Evolutionary conservation across 2,888 invertebrate genomes (phyloP), one percentile per base, ranked within the genome.

Genomic region (Arge pagana): DNA sequence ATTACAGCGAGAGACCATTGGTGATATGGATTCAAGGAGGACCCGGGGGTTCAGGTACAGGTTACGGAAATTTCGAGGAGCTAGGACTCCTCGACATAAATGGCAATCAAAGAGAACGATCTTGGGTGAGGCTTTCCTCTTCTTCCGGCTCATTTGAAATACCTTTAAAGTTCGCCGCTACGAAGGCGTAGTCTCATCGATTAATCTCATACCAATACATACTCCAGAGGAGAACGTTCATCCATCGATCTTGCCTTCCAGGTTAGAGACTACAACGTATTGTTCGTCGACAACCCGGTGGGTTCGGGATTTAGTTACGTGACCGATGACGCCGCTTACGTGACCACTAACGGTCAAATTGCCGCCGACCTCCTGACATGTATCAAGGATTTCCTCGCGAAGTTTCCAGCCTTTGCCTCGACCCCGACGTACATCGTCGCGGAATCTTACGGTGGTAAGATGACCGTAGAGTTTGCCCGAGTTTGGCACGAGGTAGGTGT

Each of bases 401-500:
- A 79, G 10, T 79, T 88, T 67, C 84, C 89, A 0, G 83, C 87
- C 64, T 93, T 93, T 67, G 81, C 83, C 71, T 79, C 77, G 7
- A 82, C 88, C 0, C 89, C 92, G 1, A 79, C 92, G 26, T 94
- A 93, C 70, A 90, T 95, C 55, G 89, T 91, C 66, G 89, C 88
- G 18, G 93, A 96, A 74, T 93, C 93, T 0, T 95, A 95, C 73
- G 95, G 95, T 13, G 95, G 94, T 1, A 96, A 95, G 79, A 94
- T 94, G 93, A 88, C 90, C 0, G 85, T 89, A 1, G 91, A 91
- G 65, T 93, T 94, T 72, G 91, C 88, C 6, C 72, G 78, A 5
- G 45, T 56, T 7, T 80, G 86, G 72, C 68, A 78, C 52, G 78
- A 82, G 76, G 85, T 85, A 70, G 62, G n/a, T n/a, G n/a, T n/a